Percentiles rank a stretch among this genome's conserved stretches.
Conservation (phyloP, 2,888 invertebrate species). For the Xestoiulus laeticollis region DNA sequence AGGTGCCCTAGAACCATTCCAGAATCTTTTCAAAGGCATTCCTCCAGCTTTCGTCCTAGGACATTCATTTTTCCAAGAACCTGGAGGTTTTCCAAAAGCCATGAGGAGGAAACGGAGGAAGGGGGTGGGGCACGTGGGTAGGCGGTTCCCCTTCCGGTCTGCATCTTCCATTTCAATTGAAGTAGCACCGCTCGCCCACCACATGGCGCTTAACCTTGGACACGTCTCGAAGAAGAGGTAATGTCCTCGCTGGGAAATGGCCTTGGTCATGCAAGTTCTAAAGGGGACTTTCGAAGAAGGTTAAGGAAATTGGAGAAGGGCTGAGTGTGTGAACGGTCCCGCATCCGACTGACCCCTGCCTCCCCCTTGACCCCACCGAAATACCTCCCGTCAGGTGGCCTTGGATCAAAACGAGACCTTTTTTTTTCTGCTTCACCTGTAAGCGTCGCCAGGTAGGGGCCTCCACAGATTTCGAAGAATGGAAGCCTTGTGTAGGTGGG, state of each 20-base stretch:
- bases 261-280: conserved; percentile 25
- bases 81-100: neutral
- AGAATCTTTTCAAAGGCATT: too few species aligned
- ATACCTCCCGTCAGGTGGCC: neutral
- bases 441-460: neutral
- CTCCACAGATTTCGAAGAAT: neutral
- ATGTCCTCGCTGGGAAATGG: conserved; percentile 23
- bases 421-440: neutral
- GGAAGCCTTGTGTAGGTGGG: neutral
- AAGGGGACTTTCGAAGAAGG: neutral
- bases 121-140: neutral
- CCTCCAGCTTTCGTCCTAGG: too few species aligned
- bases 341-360: neutral
- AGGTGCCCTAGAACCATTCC: too few species aligned
- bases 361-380: neutral
- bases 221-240: conserved; percentile 17
- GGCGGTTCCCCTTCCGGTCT: conserved; percentile 37
- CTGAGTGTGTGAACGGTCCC: neutral
- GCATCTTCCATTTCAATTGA: neutral
- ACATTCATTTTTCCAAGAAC: neutral
- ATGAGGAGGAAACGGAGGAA: neutral
- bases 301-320: neutral
- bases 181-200: conserved; percentile 14
- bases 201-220: conserved; percentile 34
- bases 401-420: neutral